phyloP scores from a whole-genome alignment of 2,797 vertebrate species.

The Toxotes lorentzi region DNA sequence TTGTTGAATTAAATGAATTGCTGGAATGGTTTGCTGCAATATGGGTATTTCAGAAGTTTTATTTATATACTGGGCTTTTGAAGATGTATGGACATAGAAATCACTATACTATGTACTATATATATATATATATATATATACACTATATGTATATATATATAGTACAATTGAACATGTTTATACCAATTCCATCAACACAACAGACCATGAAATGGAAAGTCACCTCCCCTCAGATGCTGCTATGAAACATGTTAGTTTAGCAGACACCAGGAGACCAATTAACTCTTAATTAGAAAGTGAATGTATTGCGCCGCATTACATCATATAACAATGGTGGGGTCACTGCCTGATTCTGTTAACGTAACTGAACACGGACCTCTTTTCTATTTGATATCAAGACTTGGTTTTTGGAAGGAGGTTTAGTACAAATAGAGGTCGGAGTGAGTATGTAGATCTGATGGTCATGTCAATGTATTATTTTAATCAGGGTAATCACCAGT shows the following conservation, averaged over 20 bases:
- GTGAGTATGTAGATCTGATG: not conserved
- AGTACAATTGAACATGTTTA: not conserved
- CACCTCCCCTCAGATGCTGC: constrained; percentile 48
- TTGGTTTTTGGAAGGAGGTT: not conserved
- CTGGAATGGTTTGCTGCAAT: not conserved
- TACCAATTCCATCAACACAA: not conserved
- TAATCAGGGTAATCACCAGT: not conserved
- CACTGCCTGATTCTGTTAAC: constrained; percentile 56
- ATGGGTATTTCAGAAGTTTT: not conserved
- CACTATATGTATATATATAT: not conserved
- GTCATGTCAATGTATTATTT: not conserved
- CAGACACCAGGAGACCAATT: constrained; percentile 71
- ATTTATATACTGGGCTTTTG: not conserved
- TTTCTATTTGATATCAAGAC: constrained; percentile 5
- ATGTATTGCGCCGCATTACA: constrained; percentile 68
- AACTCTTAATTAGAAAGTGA: constrained; percentile 74
- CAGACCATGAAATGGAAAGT: constrained; percentile 41
- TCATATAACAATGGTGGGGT: constrained; percentile 55
- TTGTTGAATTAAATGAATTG: not conserved
- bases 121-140: too few relatives aligned
- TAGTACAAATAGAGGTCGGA: not conserved
- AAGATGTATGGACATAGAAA: not conserved
- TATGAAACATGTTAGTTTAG: constrained; percentile 73
- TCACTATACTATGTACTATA: too few relatives aligned
- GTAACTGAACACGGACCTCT: constrained; percentile 26